These are phyloP conservation scores for Grus americana DNA, from an alignment of 2,113 vertebrate genomes.

Conservation along the genomic window DNA sequence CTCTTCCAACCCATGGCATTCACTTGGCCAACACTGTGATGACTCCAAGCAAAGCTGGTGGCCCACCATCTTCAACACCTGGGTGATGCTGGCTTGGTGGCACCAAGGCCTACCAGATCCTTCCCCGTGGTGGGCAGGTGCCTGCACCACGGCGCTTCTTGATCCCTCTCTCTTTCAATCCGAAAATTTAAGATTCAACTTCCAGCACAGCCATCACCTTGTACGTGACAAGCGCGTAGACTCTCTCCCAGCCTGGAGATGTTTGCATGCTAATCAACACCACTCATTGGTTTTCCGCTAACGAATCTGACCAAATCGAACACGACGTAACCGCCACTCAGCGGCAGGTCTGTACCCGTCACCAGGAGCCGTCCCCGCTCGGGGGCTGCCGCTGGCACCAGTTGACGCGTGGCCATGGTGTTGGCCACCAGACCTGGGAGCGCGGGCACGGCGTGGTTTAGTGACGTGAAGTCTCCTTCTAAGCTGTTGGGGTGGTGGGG, in stretches of 20 bases:
- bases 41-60: background rate
- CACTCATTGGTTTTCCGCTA: background rate
- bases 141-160: rapidly evolving
- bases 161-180: background rate
- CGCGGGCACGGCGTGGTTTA: background rate
- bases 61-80: too few relatives aligned
- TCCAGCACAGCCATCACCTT: background rate
- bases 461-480: background rate
- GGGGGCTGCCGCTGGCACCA: background rate
- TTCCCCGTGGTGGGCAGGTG: rapidly evolving
- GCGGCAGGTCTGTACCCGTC: background rate
- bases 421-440: background rate
- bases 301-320: background rate
- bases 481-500: background rate
- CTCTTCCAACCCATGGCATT: background rate
- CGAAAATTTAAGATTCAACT: too few relatives aligned
- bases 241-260: background rate
- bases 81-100: background rate
- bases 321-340: too few relatives aligned
- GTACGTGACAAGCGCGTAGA: background rate
- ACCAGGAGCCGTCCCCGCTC: background rate
- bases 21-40: rapidly evolving
- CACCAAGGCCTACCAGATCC: background rate
- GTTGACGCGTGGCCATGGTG: background rate
- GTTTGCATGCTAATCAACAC: background rate